Conservation (phyloP, 2,797 vertebrate genomes). For the Kryptopterus vitreolus region DNA sequence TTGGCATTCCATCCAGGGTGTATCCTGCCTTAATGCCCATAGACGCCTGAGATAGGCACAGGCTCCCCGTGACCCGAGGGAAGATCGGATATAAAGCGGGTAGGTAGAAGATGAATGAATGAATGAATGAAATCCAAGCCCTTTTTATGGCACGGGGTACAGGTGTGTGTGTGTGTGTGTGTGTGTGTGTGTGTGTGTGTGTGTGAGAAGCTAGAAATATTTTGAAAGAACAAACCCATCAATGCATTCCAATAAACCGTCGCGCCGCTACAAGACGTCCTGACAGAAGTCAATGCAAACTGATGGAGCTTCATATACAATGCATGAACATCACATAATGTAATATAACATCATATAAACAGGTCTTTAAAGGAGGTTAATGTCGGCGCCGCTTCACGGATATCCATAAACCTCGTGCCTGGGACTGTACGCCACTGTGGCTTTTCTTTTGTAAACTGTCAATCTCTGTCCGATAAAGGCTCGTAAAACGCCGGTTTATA, state of each 20-base stretch:
- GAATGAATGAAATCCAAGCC: no score
- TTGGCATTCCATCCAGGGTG: no score
- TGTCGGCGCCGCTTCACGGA: not conserved
- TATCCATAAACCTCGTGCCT: constrained; percentile 24
- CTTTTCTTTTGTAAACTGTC: constrained; percentile 18
- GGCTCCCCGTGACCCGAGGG: no score
- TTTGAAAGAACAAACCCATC: not conserved
- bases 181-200: no score
- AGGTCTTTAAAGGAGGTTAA: not conserved
- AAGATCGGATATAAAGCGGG: no score
- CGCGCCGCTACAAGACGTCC: not conserved
- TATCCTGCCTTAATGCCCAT: no score
- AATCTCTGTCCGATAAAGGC: constrained; percentile 19
- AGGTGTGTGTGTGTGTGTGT: no score
- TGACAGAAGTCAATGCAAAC: not conserved
- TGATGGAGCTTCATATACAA: not conserved
- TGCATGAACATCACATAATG: not conserved
- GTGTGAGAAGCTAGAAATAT: no score
- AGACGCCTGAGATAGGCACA: no score
- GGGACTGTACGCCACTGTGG: not conserved
- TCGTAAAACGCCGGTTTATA: not conserved
- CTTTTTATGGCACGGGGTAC: no score
- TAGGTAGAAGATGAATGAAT: no score
- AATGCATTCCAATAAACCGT: not conserved
- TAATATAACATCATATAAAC: not conserved